These are phyloP conservation scores for Oreocharis arfaki DNA, from an alignment of 2,113 vertebrate genomes.

Conservation along the genomic window DNA sequence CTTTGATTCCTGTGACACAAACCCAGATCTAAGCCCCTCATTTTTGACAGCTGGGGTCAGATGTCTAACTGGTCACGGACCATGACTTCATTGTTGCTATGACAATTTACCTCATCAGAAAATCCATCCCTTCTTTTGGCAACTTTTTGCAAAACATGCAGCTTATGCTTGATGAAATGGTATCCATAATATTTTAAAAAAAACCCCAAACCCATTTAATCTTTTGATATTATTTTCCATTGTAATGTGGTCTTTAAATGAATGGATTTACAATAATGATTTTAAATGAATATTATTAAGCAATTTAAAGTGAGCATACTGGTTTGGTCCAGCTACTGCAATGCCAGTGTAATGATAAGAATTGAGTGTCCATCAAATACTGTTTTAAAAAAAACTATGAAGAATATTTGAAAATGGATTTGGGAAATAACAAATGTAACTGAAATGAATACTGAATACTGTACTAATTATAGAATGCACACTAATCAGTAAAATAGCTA, in stretches of 20 bases:
- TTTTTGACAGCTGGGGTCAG: not conserved
- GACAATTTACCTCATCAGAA: not conserved
- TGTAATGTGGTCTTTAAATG: not conserved
- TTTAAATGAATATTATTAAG: not conserved
- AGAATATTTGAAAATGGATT: not conserved
- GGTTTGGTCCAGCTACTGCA: not conserved
- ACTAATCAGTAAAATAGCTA: not conserved
- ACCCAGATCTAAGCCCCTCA: not conserved
- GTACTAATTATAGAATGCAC: not conserved
- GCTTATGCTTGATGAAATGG: not conserved
- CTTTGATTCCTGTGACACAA: not conserved
- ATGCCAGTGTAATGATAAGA: not conserved
- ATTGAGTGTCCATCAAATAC: not conserved
- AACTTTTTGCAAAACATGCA: not conserved
- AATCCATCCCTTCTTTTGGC: not conserved
- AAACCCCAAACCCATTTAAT: fast-evolving
- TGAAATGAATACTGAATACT: not conserved
- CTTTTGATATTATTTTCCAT: not conserved
- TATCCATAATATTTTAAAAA: not conserved
- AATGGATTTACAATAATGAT: not conserved
- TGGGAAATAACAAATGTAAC: not conserved
- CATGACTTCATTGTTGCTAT: not conserved
- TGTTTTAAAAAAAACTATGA: not conserved
- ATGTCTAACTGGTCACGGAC: not conserved
- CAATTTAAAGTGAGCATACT: not conserved